Evolutionary conservation across 2,888 invertebrate species (phyloP), one percentile per base, ranked within the genome.

Genomic region (Celastrina argiolus): DNA sequence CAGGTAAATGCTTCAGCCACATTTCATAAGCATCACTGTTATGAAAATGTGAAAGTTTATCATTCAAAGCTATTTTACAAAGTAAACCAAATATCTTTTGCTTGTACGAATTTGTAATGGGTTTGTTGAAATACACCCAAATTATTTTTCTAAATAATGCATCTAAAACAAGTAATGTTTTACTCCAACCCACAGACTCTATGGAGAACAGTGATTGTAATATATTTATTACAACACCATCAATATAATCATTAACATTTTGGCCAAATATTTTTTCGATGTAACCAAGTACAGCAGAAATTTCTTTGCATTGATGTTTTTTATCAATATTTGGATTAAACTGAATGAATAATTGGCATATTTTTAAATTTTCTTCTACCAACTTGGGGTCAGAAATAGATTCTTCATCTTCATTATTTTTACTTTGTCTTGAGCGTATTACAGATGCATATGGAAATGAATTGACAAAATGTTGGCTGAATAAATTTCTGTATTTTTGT

Each of bases 391-490:
- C 91, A 69, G 81, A 84, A 65, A 91, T 86, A 41, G 69, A 72
- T 69, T 88, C 77, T 67, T 84, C 85, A 74, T 79, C 74, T 63
- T 72, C 70, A 66, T 76, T 73, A 67, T 75, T 75, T 42, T 16
- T 69, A 16, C 71, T 74, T 72, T 81, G 80, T 69, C 80, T 91
- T 34, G 80, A 78, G 66, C 87, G 80, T 59, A 83, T 78, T 70
- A 84, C 87, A 69, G 92, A 91, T 5, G 84, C 82, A 80, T 93
- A 94, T 1, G 94, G 94, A 73, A 94, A 94, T 63, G 86, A 83
- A 41, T 77, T 78, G 1, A 95, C 80, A 70, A 95, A 88, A 79
- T 92, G 91, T 67, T 89, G 91, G 4, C 88, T 83, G 74, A 94
- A 94, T 56, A 82, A 79, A 14, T 86, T 84, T 0, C 91, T 85